Base-by-base conservation (phyloP, 2,888 invertebrate species). In the Synergus laeviventris region DNA sequence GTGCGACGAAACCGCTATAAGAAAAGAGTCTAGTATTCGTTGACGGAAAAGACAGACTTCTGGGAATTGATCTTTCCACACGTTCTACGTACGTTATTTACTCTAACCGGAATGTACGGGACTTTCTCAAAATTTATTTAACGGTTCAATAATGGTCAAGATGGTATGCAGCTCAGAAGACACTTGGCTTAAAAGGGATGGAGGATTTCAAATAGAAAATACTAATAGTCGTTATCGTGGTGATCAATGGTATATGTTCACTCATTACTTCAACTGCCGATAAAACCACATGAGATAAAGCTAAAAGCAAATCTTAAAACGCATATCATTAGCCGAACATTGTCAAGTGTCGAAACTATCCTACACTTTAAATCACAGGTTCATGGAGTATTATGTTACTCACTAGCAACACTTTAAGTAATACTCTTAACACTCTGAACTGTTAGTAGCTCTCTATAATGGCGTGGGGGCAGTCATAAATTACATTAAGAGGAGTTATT, bases 71-170 rank as follows among this genome's bases (percentile, higher is more conserved):
- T 70, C 49, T 31, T 70, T 49, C 70, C 70, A 70, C 70, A 70
- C 70, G 49, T 70, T 70, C 70, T 45, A 31, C 49, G 70, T 70
- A 70, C 49, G 36, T 70, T 70, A 70, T 70, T 70, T 70, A 49
- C 70, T 70, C 45, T 31, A 70, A 70, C 70, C 49, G 70, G 70
- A 70, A 31, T 70, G 49, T 70, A 70, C 70, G 70, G 70, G 70
- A 70, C 49, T 70, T 70, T 31, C 70, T 70, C 49, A 49, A 70
- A 49, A 70, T 49, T 66, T 70, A 31, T 49, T 70, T 49, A 59
- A 59, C 59, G 59, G 59, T 59, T 18, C 4, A 12, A 59, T 14
- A 12, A 21, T 21, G 21, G 14, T 59, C 0, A 42, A 59, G 12
- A 59, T 59, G 21, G 59, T 59, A 24, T 59, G 59, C 21, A 24